Evolutionary conservation across 2,888 invertebrate genomes (phyloP), one percentile per base, ranked within the genome.

Genomic region (Aleiodes alternator): DNA sequence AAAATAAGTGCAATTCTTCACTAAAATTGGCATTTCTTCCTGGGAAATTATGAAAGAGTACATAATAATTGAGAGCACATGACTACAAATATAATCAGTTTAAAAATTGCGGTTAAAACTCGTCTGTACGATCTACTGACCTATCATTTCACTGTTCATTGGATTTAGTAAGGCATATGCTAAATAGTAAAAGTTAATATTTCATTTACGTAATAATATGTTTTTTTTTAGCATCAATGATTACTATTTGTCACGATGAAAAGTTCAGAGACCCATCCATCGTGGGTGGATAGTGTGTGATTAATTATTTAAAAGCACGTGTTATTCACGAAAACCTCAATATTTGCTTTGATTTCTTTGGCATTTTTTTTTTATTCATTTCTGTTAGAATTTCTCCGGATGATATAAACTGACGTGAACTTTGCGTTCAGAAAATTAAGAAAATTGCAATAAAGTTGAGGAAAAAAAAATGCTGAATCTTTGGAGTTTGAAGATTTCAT

Each of bases 131-230:
- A 74, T 74, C 51, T 64, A 72, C 53, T 75, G 77, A 70, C 70
- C 79, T 77, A 76, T 79, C 69, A 79, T 79, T 74, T 70, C 14
- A 69, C 66, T 50, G 56, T 53, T 31, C 68, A 69, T 29, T 53
- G 61, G 16, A 31, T 56, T 55, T 34, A 74, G 69, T 76, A 64
- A 57, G 50, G 72, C 73, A 73, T 57, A 73, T 72, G 69, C 61
- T 77, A 76, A 77, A 73, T 73, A 53, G 31, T 12, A 29, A 31
- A 31, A 55, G 50, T 69, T 50, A 53, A 43, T 43, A 55, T 56
- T 53, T 48, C 34, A 70, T 55, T 70, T 70, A 70, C 55, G 53
- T 72, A 55, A 53, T 9, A 16, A 11, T 16, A 14, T 11, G 12
- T 53, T 56, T 66, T 29, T 57, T 38, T 68, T 11, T 66, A 56